These are phyloP conservation scores for Trachymyrmex septentrionalis DNA, from an alignment of 1,140 invertebrate genomes.

Conservation along the genomic window DNA sequence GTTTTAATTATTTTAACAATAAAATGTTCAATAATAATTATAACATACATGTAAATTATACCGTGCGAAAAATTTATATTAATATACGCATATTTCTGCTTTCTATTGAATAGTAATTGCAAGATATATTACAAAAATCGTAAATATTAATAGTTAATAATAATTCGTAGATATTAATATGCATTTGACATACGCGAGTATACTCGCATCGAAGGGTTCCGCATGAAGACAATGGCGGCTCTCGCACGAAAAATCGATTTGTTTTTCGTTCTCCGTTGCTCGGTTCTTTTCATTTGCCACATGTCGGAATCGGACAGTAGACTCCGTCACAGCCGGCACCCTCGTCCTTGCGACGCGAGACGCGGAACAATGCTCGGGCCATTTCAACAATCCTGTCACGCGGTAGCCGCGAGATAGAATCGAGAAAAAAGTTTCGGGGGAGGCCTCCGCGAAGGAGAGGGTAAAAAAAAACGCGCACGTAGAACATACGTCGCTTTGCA, in stretches of 20 bases:
- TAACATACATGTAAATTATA: background rate
- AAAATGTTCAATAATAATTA: slow-evolving; percentile 1
- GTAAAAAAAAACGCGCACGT: slow-evolving; percentile 57
- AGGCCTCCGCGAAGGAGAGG: slow-evolving; percentile 41
- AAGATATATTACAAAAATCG: background rate
- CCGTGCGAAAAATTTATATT: too few species aligned
- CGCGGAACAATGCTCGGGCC: slow-evolving; percentile 69
- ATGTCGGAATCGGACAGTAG: slow-evolving; percentile 67
- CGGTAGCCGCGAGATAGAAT: slow-evolving; percentile 73
- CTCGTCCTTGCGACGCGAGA: slow-evolving; percentile 69
- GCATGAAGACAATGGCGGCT: slow-evolving; percentile 62
- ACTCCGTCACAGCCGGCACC: slow-evolving; percentile 62
- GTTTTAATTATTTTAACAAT: background rate
- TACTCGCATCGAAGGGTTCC: slow-evolving; percentile 7
- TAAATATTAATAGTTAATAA: too few species aligned
- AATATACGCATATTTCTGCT: background rate
- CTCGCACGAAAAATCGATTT: slow-evolving; percentile 66
- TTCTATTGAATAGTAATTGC: background rate
- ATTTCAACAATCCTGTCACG: slow-evolving; percentile 75
- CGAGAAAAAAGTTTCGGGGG: slow-evolving; percentile 67
- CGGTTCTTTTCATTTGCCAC: slow-evolving; percentile 73
- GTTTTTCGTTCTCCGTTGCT: slow-evolving; percentile 51
- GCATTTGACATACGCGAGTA: background rate
- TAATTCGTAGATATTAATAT: slow-evolving; percentile 8
- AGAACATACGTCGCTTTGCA: slow-evolving; percentile 51